Percentiles rank a stretch among this genome's conserved stretches.
Evolutionary conservation across 2,888 invertebrate species (phyloP).

Genomic region (Lasius fuliginosus): DNA sequence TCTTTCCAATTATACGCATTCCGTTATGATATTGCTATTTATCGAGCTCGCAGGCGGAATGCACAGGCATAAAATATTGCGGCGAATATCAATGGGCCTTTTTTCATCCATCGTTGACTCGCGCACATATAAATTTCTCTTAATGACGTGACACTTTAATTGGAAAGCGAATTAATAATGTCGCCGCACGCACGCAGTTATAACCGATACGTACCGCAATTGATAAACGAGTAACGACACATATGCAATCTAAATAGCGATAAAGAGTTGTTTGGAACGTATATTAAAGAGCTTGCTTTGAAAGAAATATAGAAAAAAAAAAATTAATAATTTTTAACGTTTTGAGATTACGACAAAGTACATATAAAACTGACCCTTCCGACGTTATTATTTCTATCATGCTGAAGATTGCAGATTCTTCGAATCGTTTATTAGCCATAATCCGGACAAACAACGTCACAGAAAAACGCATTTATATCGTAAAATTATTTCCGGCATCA

Average conservation of each 20-base stretch:
- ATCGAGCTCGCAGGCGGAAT: conserved; percentile 48
- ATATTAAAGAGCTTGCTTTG: neutral
- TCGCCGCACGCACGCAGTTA: neutral
- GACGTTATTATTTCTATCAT: neutral
- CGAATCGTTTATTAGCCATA: neutral
- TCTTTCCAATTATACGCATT: neutral
- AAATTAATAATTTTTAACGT: neutral
- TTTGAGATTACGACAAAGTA: neutral
- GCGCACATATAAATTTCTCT: conserved; percentile 59
- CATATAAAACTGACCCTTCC: neutral
- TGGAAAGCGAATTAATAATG: conserved; percentile 63
- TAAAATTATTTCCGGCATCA: neutral
- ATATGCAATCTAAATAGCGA: conserved; percentile 4
- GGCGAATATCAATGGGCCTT: conserved; percentile 64
- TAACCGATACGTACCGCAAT: neutral
- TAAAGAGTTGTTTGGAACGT: neutral
- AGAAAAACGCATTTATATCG: neutral
- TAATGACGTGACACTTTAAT: conserved; percentile 54
- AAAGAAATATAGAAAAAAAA: neutral
- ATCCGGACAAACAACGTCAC: neutral
- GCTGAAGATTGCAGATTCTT: neutral
- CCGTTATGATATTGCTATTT: conserved; percentile 56
- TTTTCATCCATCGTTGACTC: conserved; percentile 60
- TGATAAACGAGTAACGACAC: conserved; percentile 32
- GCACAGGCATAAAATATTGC: conserved; percentile 65